These are phyloP conservation scores for Eupithecia exiguata DNA, from an alignment of 2,888 invertebrate species.

Conservation along the genomic window DNA sequence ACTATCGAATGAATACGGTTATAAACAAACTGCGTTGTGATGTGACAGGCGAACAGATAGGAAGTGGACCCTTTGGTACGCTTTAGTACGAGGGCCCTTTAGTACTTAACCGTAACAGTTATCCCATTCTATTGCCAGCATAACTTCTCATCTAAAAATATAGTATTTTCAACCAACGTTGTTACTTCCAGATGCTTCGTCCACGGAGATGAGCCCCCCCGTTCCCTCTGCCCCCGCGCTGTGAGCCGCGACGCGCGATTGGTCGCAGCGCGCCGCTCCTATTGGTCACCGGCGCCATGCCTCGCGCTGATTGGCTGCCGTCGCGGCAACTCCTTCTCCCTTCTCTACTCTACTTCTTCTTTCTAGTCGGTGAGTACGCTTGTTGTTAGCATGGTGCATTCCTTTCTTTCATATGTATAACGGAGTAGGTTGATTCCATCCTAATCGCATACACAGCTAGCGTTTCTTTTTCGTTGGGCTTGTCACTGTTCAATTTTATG, in stretches of 20 bases:
- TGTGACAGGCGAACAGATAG: no score
- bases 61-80: no score
- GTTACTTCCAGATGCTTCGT: conserved; percentile 55
- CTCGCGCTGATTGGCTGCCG: conserved; percentile 45
- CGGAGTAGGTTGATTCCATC: no score
- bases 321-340: conserved; percentile 45
- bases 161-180: neutral
- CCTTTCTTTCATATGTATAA: neutral
- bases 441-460: no score
- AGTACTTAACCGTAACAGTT: neutral
- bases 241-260: conserved; percentile 39
- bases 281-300: conserved; percentile 33
- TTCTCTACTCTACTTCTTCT: conserved; percentile 53
- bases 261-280: conserved; percentile 36
- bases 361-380: conserved; percentile 55
- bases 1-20: no score
- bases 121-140: neutral
- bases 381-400: neutral
- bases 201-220: conserved; percentile 60
- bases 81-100: no score
- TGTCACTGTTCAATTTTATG: no score
- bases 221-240: conserved; percentile 43
- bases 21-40: no score
- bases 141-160: neutral
- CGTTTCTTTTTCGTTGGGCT: no score